These are phyloP conservation scores for Kryptopterus vitreolus DNA, from an alignment of 2,797 vertebrate genomes.

Conservation along the genomic window DNA sequence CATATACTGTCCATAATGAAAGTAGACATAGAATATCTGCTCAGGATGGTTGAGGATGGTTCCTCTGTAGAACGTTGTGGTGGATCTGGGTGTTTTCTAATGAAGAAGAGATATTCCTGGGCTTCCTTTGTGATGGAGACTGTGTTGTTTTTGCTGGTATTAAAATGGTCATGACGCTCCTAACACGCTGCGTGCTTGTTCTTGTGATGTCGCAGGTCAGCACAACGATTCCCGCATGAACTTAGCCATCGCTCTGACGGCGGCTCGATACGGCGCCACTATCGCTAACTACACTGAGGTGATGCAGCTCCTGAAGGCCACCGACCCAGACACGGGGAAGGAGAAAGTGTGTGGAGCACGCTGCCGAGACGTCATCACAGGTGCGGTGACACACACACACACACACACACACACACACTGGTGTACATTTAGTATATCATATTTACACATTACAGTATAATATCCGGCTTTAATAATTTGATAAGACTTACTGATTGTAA, in stretches of 20 bases:
- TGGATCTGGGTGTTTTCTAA: no score
- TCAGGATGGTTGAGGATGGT: no score
- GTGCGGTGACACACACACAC: constrained; percentile 59
- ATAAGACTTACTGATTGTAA: background rate
- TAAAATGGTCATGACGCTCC: background rate
- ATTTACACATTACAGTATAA: no score
- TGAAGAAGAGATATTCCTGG: no score
- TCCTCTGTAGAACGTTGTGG: no score
- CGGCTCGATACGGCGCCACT: constrained; percentile 88
- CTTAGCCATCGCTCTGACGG: constrained; percentile 89
- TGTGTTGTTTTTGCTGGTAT: background rate
- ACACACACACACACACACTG: no score
- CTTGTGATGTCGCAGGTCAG: constrained; percentile 79
- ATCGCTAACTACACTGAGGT: constrained; percentile 95
- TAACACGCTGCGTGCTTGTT: background rate
- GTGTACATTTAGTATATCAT: no score
- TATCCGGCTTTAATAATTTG: background rate
- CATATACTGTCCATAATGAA: no score
- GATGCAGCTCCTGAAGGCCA: constrained; percentile 82
- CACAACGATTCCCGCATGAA: constrained; percentile 98
- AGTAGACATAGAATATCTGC: no score
- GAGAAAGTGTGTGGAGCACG: constrained; percentile 81
- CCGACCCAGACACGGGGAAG: constrained; percentile 71
- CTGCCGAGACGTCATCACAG: constrained; percentile 87
- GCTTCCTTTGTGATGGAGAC: no score